phyloP scores from a whole-genome alignment of 2,888 invertebrate species.

The Stenodera caucasica region DNA sequence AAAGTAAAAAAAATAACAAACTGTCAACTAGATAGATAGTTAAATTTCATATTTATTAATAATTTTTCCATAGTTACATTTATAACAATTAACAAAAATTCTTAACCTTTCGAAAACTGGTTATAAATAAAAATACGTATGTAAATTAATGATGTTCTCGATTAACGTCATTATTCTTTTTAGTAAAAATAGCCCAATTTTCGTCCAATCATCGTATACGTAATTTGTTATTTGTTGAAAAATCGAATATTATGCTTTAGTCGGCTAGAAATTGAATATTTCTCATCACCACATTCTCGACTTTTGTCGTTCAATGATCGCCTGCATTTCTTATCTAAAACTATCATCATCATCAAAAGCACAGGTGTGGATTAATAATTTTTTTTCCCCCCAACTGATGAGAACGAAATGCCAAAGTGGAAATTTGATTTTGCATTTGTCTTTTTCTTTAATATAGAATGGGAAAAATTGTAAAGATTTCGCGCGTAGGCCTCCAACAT shows the following conservation, averaged over 20 bases:
- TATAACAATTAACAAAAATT: neutral
- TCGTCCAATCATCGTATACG: too few relatives aligned
- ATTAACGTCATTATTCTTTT: neutral
- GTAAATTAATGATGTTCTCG: neutral
- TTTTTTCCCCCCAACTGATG: too few relatives aligned
- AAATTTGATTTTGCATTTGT: neutral
- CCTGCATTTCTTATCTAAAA: constrained; percentile 29
- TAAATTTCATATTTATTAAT: neutral
- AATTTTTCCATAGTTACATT: neutral
- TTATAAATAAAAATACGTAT: neutral
- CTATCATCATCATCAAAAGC: constrained; percentile 4
- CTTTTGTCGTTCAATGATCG: constrained; percentile 38
- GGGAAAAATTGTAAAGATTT: constrained; percentile 30
- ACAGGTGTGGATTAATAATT: constrained; percentile 40
- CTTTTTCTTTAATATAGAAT: constrained; percentile 7
- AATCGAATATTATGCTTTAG: constrained; percentile 24
- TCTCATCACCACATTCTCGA: constrained; percentile 38
- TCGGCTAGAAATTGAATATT: constrained; percentile 33
- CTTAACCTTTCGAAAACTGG: neutral
- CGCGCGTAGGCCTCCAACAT: constrained; percentile 38
- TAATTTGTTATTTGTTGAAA: too few relatives aligned
- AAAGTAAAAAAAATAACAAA: too few relatives aligned
- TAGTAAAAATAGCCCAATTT: too few relatives aligned
- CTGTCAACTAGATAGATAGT: neutral
- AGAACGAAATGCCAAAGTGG: constrained; percentile 28